Percentiles rank a stretch among this genome's conserved stretches.
phyloP scores from a whole-genome alignment of 2,113 vertebrate genomes.

The Lycaon pictus region DNA sequence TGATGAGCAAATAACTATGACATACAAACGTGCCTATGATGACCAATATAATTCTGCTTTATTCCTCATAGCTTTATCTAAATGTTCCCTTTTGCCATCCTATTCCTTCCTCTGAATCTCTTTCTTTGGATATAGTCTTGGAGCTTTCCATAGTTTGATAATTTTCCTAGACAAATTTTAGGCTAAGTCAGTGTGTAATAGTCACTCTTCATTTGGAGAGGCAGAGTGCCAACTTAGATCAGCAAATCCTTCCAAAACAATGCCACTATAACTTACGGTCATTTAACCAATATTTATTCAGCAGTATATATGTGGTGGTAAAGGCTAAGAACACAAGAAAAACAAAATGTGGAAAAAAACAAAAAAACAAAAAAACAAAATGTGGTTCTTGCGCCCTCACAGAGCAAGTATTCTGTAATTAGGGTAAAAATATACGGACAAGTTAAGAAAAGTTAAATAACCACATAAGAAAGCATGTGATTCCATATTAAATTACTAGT shows the following conservation, averaged over 20 bases:
- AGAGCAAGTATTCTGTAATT: not conserved
- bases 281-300: slow-evolving; percentile 1
- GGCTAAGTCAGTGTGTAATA: not conserved
- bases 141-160: not conserved
- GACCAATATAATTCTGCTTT: not conserved
- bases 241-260: slow-evolving; percentile 46
- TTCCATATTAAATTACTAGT: not conserved
- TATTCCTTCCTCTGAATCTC: slow-evolving; percentile 1
- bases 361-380: slow-evolving; percentile 18
- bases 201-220: not conserved
- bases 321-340: slow-evolving; percentile 37
- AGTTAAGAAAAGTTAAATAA: slow-evolving; percentile 40
- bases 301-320: not conserved
- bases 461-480: not conserved
- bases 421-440: not conserved
- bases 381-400: not conserved
- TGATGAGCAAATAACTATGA: not conserved
- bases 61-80: not conserved
- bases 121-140: not conserved
- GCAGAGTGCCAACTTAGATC: not conserved
- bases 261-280: not conserved
- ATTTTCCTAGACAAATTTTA: slow-evolving; percentile 42
- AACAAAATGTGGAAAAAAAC: not conserved
- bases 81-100: not conserved
- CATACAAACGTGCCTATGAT: not conserved